phyloP scores from a whole-genome alignment of 2,797 vertebrate species.

The Lutjanus argentimaculatus region DNA sequence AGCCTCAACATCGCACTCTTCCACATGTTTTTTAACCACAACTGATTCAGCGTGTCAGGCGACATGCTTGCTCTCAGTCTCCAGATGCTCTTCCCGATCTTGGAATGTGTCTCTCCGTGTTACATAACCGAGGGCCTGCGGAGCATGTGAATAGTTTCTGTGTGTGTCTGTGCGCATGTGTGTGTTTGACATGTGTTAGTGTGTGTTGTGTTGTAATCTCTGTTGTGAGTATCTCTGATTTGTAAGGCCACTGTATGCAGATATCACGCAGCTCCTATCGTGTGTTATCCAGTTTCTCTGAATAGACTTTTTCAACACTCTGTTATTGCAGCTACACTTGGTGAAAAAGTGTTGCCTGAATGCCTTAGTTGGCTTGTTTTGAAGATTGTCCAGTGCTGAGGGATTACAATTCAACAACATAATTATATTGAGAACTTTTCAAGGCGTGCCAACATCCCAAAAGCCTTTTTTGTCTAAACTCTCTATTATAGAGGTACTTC shows the following conservation, averaged over 20 bases:
- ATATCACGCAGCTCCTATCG: background rate
- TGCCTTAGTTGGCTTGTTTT: constrained; percentile 12
- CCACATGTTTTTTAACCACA: background rate
- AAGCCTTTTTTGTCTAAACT: background rate
- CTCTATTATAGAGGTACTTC: background rate
- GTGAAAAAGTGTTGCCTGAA: background rate
- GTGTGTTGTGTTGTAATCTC: constrained; percentile 16
- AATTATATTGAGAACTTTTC: constrained; percentile 15
- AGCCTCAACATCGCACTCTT: background rate
- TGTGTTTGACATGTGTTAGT: constrained; percentile 14
- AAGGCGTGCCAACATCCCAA: constrained; percentile 2
- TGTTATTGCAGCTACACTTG: constrained; percentile 16
- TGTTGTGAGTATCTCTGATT: background rate
- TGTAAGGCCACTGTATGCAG: background rate
- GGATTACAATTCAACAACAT: background rate
- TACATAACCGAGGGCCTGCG: constrained; percentile 56
- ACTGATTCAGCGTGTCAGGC: constrained; percentile 24
- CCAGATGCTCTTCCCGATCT: constrained; percentile 53
- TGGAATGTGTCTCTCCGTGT: constrained; percentile 43
- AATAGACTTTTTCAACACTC: constrained; percentile 24
- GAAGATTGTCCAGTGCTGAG: constrained; percentile 11
- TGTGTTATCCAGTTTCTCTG: constrained; percentile 22
- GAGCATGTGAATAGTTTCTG: constrained; percentile 40
- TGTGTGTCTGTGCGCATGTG: background rate
- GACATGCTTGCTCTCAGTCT: constrained; percentile 5